phyloP scores from a whole-genome alignment of 2,888 invertebrate genomes.

The Archips crataeganus region DNA sequence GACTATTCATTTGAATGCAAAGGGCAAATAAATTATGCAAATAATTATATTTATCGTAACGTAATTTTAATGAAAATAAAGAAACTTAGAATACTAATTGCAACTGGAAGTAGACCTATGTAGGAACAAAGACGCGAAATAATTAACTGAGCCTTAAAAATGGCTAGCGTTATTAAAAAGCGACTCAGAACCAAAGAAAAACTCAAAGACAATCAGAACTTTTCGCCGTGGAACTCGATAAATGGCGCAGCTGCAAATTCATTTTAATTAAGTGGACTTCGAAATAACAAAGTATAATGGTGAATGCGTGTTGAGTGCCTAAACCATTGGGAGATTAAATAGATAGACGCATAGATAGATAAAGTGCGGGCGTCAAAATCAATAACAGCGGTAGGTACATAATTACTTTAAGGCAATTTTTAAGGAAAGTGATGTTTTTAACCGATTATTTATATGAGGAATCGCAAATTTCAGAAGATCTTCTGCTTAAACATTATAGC shows the following conservation, averaged over 20 bases:
- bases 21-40: no score
- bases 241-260: slow-evolving; percentile 45
- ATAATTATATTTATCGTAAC: neutral
- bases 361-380: neutral
- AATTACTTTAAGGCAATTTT: neutral
- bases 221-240: slow-evolving; percentile 25
- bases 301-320: slow-evolving; percentile 67
- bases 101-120: neutral
- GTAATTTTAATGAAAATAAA: neutral
- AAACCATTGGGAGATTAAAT: slow-evolving; percentile 49
- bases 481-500: slow-evolving; percentile 41
- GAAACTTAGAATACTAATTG: neutral
- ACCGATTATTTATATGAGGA: neutral
- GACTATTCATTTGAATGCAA: neutral
- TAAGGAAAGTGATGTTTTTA: no score
- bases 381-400: neutral
- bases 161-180: slow-evolving; percentile 16
- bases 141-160: slow-evolving; percentile 4
- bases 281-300: slow-evolving; percentile 63
- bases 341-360: neutral
- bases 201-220: slow-evolving; percentile 32
- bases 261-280: slow-evolving; percentile 54
- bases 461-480: neutral
- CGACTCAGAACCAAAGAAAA: slow-evolving; percentile 15
- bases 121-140: neutral